Percentiles rank a stretch among this genome's conserved stretches.
Conservation (phyloP, 2,888 invertebrate species). For the Hemistola chrysoprasaria region DNA sequence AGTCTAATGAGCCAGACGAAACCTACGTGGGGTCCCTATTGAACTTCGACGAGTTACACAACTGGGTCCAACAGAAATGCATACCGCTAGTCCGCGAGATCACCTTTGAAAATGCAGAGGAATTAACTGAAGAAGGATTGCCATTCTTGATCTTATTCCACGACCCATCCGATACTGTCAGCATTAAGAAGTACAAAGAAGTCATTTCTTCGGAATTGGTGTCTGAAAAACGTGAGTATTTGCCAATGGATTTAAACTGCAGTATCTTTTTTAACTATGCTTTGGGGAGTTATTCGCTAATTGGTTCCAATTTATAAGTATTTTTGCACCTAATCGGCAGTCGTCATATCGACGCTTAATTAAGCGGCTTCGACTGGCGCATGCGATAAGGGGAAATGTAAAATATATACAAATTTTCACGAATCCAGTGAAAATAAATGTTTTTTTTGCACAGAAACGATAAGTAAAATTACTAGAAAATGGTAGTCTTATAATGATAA, state of each 20-base stretch:
- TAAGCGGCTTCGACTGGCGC: too few relatives aligned
- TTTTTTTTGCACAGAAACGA: too few relatives aligned
- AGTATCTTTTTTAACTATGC: too few relatives aligned
- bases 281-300: too few relatives aligned
- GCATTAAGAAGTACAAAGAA: conserved; percentile 92
- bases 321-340: too few relatives aligned
- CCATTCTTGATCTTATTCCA: conserved; percentile 99
- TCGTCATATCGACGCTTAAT: too few relatives aligned
- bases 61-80: conserved; percentile 96
- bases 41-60: conserved; percentile 92
- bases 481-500: too few relatives aligned
- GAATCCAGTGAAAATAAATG: too few relatives aligned
- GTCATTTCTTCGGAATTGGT: conserved; percentile 89
- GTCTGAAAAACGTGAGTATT: conserved; percentile 94
- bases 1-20: conserved; percentile 91
- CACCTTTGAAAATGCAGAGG: conserved; percentile 99
- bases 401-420: too few relatives aligned
- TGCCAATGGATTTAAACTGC: not conserved
- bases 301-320: too few relatives aligned
- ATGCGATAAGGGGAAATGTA: too few relatives aligned
- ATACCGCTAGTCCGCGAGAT: conserved; percentile 98
- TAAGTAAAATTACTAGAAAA: too few relatives aligned
- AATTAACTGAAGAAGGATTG: conserved; percentile 98
- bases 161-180: conserved; percentile 89
- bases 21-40: conserved; percentile 88